Evolutionary conservation across 2,797 vertebrate genomes (phyloP), one percentile per base, ranked within the genome.

Genomic region (Characodon lateralis): DNA sequence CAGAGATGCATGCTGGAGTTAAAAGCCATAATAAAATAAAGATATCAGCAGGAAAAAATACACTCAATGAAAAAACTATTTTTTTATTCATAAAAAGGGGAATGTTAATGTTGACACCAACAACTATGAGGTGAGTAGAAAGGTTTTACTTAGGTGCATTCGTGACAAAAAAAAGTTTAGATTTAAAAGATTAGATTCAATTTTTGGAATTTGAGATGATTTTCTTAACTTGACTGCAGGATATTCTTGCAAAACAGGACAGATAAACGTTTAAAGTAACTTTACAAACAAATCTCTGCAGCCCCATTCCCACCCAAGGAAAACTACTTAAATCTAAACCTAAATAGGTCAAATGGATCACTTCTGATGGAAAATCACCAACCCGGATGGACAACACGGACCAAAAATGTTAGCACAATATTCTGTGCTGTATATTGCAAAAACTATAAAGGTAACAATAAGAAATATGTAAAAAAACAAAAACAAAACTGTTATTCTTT

Each of bases 21-120:
- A 71, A 78, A 69, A 73, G 73, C 14, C 39, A 61, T 59, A 6
- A 79, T 46, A 79, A 74, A 35, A 71, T 14, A 68, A n/a, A 78
- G 31, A 39, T 39, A 73, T 68, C 16, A 61, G 39, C 6, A 77
- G 18, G 9, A 81, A 39, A 77, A 73, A 75, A 68, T 73, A 79
- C 72, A 46, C 66, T 73, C 72, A 61, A 26, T 5, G 1, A 79
- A 56, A 71, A n/a, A 75, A 63, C 31, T n/a, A 8, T 46, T 69
- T 58, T 22, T 10, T 51, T 13, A 51, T 51, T 51, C 50, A 51
- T 16, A 51, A 16, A 51, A 51, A 16, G 13, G 50, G 50, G 14
- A 51, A 14, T 4, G 13, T 51, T 51, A 51, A 51, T 14, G 12
- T 43, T 43, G 31, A 48, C 46, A 48, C 13, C 3, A 4, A 51